Conservation (phyloP, 2,888 invertebrate genomes). For the Andrena praecox region DNA sequence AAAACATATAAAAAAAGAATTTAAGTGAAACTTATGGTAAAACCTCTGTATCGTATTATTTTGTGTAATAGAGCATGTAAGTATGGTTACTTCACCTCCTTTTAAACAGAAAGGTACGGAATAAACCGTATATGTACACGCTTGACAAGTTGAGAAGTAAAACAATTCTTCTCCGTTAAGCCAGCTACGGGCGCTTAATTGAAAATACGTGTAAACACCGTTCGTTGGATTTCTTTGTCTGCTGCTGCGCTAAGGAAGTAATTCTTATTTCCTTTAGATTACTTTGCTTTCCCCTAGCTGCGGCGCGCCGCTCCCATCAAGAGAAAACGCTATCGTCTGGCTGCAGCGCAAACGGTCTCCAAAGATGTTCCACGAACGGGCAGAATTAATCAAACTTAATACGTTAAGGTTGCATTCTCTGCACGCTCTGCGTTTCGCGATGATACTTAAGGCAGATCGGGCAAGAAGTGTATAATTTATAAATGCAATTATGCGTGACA, state of each 20-base stretch:
- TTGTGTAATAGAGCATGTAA: no score
- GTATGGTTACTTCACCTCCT: no score
- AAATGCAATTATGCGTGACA: neutral
- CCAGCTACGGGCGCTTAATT: conserved; percentile 9
- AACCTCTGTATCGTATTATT: no score
- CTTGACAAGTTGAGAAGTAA: neutral
- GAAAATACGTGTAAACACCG: conserved; percentile 21
- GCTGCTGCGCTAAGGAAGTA: neutral
- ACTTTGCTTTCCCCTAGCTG: conserved; percentile 11
- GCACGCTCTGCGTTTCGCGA: neutral
- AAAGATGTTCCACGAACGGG: conserved; percentile 22
- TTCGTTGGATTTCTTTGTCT: neutral
- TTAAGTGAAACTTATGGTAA: no score
- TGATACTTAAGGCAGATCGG: neutral
- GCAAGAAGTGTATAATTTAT: conserved; percentile 5
- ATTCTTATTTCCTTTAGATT: conserved; percentile 5
- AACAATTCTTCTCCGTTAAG: conserved; percentile 20
- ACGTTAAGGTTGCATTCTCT: conserved; percentile 23
- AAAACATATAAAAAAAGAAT: no score
- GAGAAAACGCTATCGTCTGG: neutral
- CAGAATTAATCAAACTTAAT: conserved; percentile 42
- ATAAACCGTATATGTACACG: no score
- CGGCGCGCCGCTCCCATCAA: neutral
- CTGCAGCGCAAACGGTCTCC: neutral
- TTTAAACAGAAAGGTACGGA: no score